Conservation (phyloP, 1,140 invertebrate species). For the Chironomus tepperi region DNA sequence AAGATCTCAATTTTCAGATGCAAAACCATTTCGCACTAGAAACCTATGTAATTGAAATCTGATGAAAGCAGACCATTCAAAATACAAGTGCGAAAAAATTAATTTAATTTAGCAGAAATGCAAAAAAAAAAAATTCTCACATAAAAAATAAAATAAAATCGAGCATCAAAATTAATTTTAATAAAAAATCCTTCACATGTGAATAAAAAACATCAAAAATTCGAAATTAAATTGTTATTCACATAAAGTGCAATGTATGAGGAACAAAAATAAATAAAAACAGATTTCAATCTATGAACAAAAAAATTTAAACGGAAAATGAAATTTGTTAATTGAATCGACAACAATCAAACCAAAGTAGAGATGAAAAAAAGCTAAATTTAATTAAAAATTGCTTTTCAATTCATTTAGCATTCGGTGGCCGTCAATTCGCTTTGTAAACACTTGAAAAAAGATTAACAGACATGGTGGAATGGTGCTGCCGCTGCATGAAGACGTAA, state of each 20-base stretch:
- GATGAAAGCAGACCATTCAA: not conserved
- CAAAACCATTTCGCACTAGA: too few relatives aligned
- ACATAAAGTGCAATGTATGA: not conserved
- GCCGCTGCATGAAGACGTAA: too few relatives aligned
- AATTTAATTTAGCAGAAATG: not conserved
- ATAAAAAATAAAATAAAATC: too few relatives aligned
- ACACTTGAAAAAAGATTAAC: not conserved
- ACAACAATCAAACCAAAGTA: not conserved
- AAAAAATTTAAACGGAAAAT: conserved; percentile 1
- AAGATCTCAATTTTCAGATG: too few relatives aligned
- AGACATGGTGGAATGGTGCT: too few relatives aligned
- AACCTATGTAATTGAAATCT: too few relatives aligned
- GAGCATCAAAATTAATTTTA: conserved; percentile 9
- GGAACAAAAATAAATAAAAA: too few relatives aligned
- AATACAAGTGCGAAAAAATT: not conserved
- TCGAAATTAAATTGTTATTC: not conserved
- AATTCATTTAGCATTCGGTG: conserved; percentile 5
- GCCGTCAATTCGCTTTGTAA: not conserved
- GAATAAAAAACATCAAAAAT: not conserved
- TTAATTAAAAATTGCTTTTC: conserved; percentile 15
- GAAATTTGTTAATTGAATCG: conserved; percentile 4
- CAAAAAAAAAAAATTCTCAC: not conserved
- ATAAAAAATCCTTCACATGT: not conserved
- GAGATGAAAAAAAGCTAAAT: conserved; percentile 14
- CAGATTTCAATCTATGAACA: too few relatives aligned